A percentile compares a stretch with the other conserved stretches of the same genome.
phyloP scores from a whole-genome alignment of 23 tunicate genomes.

The Trididemnum nubilum region DNA sequence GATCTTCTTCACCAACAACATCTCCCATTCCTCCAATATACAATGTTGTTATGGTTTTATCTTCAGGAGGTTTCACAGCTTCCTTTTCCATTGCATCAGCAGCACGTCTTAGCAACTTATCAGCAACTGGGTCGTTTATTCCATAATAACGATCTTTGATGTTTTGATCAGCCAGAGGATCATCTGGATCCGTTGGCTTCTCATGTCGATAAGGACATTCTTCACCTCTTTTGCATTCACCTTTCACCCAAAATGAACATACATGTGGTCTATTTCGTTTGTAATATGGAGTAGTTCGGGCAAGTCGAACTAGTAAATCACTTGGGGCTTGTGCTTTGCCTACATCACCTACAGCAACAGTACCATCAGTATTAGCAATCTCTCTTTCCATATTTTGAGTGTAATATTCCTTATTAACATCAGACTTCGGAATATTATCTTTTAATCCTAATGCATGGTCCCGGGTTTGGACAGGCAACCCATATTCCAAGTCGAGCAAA shows the following conservation, averaged over 20 bases:
- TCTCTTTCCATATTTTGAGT: conserved; percentile 96
- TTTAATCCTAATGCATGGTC: conserved; percentile 90
- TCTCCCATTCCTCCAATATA: conserved; percentile 89
- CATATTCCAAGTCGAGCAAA: conserved; percentile 94
- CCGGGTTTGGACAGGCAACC: conserved; percentile 90
- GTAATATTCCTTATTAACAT: conserved; percentile 96
- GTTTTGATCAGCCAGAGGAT: conserved; percentile 98
- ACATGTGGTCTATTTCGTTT: conserved; percentile 96
- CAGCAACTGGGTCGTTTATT: conserved; percentile 97
- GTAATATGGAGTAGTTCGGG: conserved; percentile 92
- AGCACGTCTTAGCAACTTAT: conserved; percentile 78
- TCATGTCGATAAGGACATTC: conserved; percentile 99
- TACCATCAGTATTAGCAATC: conserved; percentile 97
- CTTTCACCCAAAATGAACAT: conserved; percentile 99
- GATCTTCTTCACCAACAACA: conserved; percentile 73
- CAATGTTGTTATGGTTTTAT: conserved; percentile 91
- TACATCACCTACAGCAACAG: conserved; percentile 88
- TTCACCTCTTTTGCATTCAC: conserved; percentile 98
- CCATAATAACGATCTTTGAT: conserved; percentile 99
- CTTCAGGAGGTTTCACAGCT: conserved; percentile 85
- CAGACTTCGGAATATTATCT: conserved; percentile 91
- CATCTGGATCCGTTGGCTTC: conserved; percentile 99
- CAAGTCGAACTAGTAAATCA: conserved; percentile 72
- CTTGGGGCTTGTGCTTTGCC: conserved; percentile 86
- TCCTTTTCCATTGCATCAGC: conserved; percentile 55